Conservation (phyloP, 2,888 invertebrate genomes). For the Drosophila seclusa region DNA sequence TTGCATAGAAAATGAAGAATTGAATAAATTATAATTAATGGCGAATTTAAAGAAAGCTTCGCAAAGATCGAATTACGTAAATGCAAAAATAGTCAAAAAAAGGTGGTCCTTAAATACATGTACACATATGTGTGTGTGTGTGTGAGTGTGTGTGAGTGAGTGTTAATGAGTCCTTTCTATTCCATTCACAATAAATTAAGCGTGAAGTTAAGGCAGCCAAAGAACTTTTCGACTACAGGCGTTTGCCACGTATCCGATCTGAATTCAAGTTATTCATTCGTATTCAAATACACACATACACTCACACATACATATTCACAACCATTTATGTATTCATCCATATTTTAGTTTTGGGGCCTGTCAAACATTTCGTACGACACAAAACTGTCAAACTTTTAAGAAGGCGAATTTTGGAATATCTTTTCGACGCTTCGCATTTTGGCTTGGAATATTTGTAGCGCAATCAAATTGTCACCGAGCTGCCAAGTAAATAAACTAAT, state of each 20-base stretch:
- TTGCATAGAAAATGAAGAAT: neutral
- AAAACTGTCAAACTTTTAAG: conserved; percentile 66
- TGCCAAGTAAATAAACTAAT: conserved; percentile 66
- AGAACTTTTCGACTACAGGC: conserved; percentile 7
- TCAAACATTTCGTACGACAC: conserved; percentile 62
- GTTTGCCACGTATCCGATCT: conserved; percentile 17
- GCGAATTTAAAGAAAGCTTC: neutral
- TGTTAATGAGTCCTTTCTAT: conserved; percentile 39
- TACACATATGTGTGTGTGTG: neutral
- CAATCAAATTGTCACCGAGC: conserved; percentile 69
- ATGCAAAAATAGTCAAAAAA: neutral
- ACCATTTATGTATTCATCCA: conserved; percentile 41
- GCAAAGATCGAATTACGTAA: neutral
- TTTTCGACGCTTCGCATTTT: conserved; percentile 26
- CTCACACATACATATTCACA: conserved; percentile 25
- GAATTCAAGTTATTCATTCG: neutral
- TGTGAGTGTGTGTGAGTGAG: neutral
- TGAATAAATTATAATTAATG: neutral
- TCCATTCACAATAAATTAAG: neutral
- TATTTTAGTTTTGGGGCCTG: conserved; percentile 45
- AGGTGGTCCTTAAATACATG: neutral
- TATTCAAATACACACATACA: conserved; percentile 13
- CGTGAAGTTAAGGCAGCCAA: conserved; percentile 41
- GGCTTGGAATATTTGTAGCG: conserved; percentile 51
- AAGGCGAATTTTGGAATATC: conserved; percentile 49